These are phyloP conservation scores for Spodoptera litura DNA, from an alignment of 1,140 invertebrate species.

Conservation along the genomic window DNA sequence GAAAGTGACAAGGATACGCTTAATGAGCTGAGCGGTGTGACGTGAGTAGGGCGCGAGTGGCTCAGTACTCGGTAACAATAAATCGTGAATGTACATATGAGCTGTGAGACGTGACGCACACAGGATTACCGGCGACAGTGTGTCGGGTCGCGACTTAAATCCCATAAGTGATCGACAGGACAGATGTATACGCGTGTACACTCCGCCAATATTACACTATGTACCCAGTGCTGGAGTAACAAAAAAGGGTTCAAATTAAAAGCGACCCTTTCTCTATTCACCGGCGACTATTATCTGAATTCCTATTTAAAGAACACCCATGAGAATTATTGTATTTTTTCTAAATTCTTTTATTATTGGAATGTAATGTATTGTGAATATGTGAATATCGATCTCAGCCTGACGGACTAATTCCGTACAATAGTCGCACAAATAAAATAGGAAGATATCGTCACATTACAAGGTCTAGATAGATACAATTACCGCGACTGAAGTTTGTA, in stretches of 20 bases:
- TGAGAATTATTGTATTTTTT: no score
- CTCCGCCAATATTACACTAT: background rate
- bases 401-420: no score
- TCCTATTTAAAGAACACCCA: no score
- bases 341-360: no score
- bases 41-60: background rate
- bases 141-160: constrained; percentile 13
- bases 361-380: no score
- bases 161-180: constrained; percentile 5
- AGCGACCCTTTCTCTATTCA: background rate
- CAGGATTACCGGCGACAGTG: constrained; percentile 6
- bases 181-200: constrained; percentile 3
- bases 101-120: constrained; percentile 1
- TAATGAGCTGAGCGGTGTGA: background rate
- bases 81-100: constrained; percentile 20
- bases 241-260: constrained; percentile 23
- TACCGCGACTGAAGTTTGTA: no score
- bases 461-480: no score
- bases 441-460: no score
- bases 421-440: no score
- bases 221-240: background rate
- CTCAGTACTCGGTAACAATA: background rate
- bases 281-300: background rate
- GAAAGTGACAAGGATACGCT: background rate
- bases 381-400: no score